Evolutionary conservation across 2,797 vertebrate genomes (phyloP), one percentile per base, ranked within the genome.

Genomic region (Cephalopachus bancanus): DNA sequence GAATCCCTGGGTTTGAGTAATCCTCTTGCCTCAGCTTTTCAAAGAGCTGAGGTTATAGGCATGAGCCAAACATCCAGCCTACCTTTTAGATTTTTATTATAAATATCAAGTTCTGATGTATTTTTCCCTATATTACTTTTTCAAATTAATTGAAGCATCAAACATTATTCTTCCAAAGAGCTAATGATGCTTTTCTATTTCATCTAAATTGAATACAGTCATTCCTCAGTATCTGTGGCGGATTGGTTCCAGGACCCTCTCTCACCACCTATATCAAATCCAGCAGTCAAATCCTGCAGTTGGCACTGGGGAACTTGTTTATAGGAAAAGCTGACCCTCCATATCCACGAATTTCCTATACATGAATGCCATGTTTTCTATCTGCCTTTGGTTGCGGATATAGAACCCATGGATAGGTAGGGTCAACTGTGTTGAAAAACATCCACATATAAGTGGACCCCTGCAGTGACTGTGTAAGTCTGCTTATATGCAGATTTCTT

Each of bases 61-160:
- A 44, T 44, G 44, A 44, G 44, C 44, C 44, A 44, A 44, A 44
- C 44, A 44, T 7, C 44, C 44, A 44, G 44, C 44, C 44, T 44
- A 44, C 72, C 53, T 69, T 86, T 84, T 71, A 80, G 22, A 30
- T 80, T 57, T 87, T 85, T 75, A 93, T 87, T 72, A 62, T 62
- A 84, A 88, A 64, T 76, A 59, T 49, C 3, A 65, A 37, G 14
- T 95, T 91, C n/a, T 80, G 67, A 20, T 62, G 60, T 59, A 1
- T 51, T 30, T 94, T 81, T 83, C 2, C 75, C 3, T 84, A 11
- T 57, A 19, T n/a, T 75, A 75, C 19, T 62, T 93, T 49, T 83
- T 91, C 51, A 74, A 87, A 80, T 92, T 94, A 78, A 72, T 83
- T 10, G 9, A 88, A 30, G 26, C 17, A 83, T 74, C 51, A 67